Conservation (phyloP, 2,797 vertebrate species). For the Lithobates sylvaticus region DNA sequence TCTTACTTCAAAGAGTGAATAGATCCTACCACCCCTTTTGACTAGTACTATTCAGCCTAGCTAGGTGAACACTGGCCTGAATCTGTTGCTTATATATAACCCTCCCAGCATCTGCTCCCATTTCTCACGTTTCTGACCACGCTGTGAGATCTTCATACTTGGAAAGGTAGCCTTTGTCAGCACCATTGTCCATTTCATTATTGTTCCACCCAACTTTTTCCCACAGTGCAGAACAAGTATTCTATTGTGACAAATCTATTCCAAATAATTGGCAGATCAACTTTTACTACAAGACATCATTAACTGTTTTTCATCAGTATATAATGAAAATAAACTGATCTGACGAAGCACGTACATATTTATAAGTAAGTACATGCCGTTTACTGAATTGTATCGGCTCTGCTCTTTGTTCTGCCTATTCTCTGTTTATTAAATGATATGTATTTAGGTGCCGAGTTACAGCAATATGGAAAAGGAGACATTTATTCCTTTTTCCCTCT, state of each 20-base stretch:
- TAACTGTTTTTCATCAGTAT: background rate
- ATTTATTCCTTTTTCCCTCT: too few species aligned
- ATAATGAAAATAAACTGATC: background rate
- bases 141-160: slow-evolving; percentile 88
- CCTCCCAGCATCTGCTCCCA: slow-evolving; percentile 95
- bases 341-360: background rate
- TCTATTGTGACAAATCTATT: slow-evolving; percentile 67
- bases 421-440: background rate
- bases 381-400: background rate
- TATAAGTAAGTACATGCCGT: background rate
- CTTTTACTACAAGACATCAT: slow-evolving; percentile 59
- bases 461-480: too few species aligned
- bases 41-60: slow-evolving; percentile 76
- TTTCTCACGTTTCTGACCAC: slow-evolving; percentile 91
- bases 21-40: slow-evolving; percentile 66
- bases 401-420: background rate
- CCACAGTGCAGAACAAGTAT: slow-evolving; percentile 84
- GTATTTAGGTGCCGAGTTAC: too few species aligned
- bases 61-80: slow-evolving; percentile 82
- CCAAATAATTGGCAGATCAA: slow-evolving; percentile 70
- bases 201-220: slow-evolving; percentile 88
- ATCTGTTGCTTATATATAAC: slow-evolving; percentile 81
- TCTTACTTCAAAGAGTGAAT: slow-evolving; percentile 64
- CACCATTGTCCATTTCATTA: slow-evolving; percentile 91
- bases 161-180: slow-evolving; percentile 92